These are phyloP conservation scores for Arremon brunneinucha DNA, from an alignment of 2,797 vertebrate genomes.

Conservation along the genomic window DNA sequence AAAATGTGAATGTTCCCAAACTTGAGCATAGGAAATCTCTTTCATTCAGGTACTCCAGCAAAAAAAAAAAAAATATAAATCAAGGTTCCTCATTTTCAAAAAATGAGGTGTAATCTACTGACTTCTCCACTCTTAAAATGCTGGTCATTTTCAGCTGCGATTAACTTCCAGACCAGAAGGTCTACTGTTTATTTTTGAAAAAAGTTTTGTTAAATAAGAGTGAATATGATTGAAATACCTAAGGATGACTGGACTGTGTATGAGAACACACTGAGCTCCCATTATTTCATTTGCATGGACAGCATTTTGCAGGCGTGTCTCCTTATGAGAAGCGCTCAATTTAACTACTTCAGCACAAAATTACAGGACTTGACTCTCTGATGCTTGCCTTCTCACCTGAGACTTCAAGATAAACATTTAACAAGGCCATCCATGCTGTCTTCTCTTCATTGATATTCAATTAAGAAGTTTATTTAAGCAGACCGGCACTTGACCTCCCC, in stretches of 20 bases:
- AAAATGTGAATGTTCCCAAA: neutral
- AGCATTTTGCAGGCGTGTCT: neutral
- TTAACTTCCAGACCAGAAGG: neutral
- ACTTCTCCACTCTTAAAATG: neutral
- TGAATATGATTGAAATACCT: neutral
- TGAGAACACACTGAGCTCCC: neutral
- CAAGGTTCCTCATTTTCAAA: neutral
- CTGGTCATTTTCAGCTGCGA: neutral
- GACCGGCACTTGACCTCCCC: neutral
- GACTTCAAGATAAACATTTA: neutral
- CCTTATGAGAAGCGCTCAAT: neutral
- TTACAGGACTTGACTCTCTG: neutral
- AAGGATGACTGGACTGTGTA: neutral
- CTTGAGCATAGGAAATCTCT: neutral
- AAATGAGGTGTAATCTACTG: neutral
- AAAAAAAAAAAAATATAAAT: neutral
- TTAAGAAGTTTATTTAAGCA: slow-evolving; percentile 20
- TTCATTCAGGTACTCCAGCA: neutral
- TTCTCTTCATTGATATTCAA: neutral
- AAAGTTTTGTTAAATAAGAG: neutral
- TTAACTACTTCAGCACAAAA: neutral
- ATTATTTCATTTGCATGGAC: neutral
- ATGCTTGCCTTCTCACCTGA: neutral
- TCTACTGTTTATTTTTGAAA: neutral
- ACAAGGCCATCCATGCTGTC: neutral